Conservation (phyloP, 2,797 vertebrate species). For the Myoxocephalus aenaeus region DNA sequence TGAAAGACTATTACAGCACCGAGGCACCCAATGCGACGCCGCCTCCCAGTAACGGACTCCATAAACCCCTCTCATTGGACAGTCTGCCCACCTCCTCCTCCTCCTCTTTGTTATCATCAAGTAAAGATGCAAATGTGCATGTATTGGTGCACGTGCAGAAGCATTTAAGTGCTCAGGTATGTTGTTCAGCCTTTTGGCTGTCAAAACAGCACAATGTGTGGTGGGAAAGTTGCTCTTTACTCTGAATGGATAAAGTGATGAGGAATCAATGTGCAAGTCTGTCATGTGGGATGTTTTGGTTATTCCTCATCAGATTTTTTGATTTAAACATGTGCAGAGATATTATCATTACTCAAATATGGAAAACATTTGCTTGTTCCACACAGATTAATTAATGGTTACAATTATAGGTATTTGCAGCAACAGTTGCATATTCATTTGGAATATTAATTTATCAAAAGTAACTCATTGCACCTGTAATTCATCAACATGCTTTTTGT, state of each 20-base stretch:
- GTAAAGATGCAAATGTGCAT: slow-evolving; percentile 89
- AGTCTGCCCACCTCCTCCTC: slow-evolving; percentile 67
- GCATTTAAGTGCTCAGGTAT: slow-evolving; percentile 91
- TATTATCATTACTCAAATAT: neutral
- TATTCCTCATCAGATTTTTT: neutral
- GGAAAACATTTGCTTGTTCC: neutral
- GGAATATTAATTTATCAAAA: neutral
- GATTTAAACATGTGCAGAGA: neutral
- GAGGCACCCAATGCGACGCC: slow-evolving; percentile 63
- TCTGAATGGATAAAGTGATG: neutral
- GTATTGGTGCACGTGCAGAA: slow-evolving; percentile 92
- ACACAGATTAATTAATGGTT: neutral
- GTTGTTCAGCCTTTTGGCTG: neutral
- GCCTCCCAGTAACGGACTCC: slow-evolving; percentile 82
- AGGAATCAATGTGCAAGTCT: neutral
- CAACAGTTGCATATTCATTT: neutral
- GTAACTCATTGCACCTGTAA: neutral
- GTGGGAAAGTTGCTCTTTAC: neutral
- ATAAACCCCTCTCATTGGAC: slow-evolving; percentile 83
- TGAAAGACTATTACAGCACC: slow-evolving; percentile 94
- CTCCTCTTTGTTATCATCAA: slow-evolving; percentile 62
- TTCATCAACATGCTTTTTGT: neutral
- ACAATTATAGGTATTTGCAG: neutral
- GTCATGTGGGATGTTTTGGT: neutral
- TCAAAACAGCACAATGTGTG: neutral